Percentiles rank a stretch among this genome's conserved stretches.
phyloP scores from a whole-genome alignment of 1,140 invertebrate genomes.

The Drosophila arawakana region DNA sequence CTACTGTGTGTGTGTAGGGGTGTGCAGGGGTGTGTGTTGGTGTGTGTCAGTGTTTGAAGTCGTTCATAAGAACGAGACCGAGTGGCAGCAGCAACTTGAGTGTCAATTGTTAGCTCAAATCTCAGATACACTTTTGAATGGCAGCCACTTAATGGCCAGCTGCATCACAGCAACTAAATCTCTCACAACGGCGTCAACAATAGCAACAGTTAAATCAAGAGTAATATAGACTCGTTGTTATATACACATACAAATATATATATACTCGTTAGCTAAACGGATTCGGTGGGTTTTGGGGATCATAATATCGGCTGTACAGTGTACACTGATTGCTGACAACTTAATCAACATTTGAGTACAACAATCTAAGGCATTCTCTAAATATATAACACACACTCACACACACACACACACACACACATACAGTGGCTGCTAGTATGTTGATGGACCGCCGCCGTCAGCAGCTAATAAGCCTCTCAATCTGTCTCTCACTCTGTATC shows the following conservation, averaged over 20 bases:
- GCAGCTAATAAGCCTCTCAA: constrained; percentile 42
- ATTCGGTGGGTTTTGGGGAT: constrained; percentile 51
- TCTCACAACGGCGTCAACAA: constrained; percentile 1
- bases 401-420: no score
- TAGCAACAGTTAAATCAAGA: constrained; percentile 38
- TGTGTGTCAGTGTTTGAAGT: no score
- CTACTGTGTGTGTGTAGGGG: constrained; percentile 5
- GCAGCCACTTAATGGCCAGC: constrained; percentile 47
- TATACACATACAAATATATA: not conserved
- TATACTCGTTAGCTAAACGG: constrained; percentile 48
- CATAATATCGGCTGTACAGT: constrained; percentile 32
- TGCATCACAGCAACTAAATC: constrained; percentile 29
- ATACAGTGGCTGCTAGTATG: not conserved
- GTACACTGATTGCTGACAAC: constrained; percentile 71
- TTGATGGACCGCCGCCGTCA: not conserved
- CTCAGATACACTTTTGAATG: constrained; percentile 51
- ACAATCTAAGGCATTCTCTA: constrained; percentile 59
- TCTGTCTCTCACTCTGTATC: not conserved
- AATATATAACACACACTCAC: constrained; percentile 40
- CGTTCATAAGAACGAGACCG: constrained; percentile 13
- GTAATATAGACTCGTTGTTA: constrained; percentile 29
- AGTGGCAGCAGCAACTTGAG: constrained; percentile 42
- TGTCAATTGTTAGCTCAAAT: constrained; percentile 58
- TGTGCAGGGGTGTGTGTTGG: constrained; percentile 10
- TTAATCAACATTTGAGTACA: constrained; percentile 68